phyloP scores from a whole-genome alignment of 2,888 invertebrate species.

The Meloe dianella region DNA sequence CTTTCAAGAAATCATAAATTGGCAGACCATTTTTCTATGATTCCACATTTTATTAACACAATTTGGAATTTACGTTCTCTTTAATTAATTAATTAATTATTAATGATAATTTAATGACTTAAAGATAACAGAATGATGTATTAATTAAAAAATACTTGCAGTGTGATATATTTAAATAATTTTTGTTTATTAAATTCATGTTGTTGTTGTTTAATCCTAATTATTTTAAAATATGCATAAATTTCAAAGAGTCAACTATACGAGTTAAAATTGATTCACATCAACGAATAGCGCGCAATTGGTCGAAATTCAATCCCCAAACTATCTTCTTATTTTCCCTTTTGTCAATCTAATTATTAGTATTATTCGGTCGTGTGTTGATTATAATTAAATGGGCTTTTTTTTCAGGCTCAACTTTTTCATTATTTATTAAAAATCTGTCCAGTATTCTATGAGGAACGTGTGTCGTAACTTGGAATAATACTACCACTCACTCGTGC shows the following conservation, averaged over 20 bases:
- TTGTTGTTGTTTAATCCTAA: constrained; percentile 5
- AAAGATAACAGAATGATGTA: constrained; percentile 35
- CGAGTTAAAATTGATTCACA: constrained; percentile 32
- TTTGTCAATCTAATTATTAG: constrained; percentile 30
- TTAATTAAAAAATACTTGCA: constrained; percentile 41
- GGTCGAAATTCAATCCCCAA: constrained; percentile 36
- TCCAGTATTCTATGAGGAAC: constrained; percentile 4
- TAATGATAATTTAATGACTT: constrained; percentile 38
- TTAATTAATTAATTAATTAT: constrained; percentile 26
- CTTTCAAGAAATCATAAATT: constrained; percentile 24
- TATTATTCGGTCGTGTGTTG: too few species aligned
- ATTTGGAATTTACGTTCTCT: neutral
- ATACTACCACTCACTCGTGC: neutral
- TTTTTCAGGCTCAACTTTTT: constrained; percentile 4
- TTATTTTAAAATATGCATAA: constrained; percentile 31
- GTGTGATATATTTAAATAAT: constrained; percentile 41
- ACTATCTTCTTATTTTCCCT: too few species aligned
- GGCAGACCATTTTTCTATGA: neutral
- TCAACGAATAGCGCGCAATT: constrained; percentile 34
- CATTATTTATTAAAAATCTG: constrained; percentile 15
- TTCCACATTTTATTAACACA: constrained; percentile 6
- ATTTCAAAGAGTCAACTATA: constrained; percentile 31
- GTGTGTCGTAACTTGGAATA: neutral
- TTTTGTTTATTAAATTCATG: constrained; percentile 15
- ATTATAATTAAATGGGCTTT: too few species aligned